Evolutionary conservation across 2,113 vertebrate genomes (phyloP), one percentile per base, ranked within the genome.

Genomic region (Xenotilapia longispinis): DNA sequence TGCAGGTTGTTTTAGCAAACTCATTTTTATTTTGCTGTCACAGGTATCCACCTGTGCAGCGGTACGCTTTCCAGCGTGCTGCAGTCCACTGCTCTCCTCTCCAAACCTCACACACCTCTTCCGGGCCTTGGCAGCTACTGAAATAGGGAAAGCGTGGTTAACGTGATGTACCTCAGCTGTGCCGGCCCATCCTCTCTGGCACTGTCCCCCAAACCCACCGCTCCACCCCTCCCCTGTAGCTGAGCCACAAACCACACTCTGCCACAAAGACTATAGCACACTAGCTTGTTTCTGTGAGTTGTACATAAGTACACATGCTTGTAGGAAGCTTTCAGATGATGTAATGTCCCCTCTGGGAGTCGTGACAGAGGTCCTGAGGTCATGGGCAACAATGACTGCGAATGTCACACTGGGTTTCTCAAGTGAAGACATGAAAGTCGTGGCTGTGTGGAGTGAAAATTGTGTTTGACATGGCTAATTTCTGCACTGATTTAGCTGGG

Each of bases 381-480:
- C 75, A 45, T 33, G 4, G 81, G 45, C 45, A 51, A 47, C 60
- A 19, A 11, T 60, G 79, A 60, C 36, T 63, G 47, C 5, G 2
- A 63, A 80, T 84, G 89, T 89, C 87, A 84, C 40, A 36, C 63
- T 88, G 73, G 6, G 80, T 90, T 88, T 82, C 57, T 70, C 42
- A 68, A 73, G 23, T 33, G 19, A 83, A 82, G 83, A 85, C 3
- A 21, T 26, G 73, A 31, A 85, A 84, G 58, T 81, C 4, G 28
- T 9, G 79, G 33, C 57, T 36, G 21, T 83, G 26, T 49, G 86
- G 58, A 13, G 63, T 80, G 80, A 60, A 87, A 83, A 91, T 83
- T 42, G 45, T 68, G 81, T 90, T 90, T 92, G 92, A 93, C 86
- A 0, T 58, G 84, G 73, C 11, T 93, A 49, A 90, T 91, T 88